Base-by-base conservation (phyloP, 1,140 invertebrate species). In the Drosophila nannoptera region DNA sequence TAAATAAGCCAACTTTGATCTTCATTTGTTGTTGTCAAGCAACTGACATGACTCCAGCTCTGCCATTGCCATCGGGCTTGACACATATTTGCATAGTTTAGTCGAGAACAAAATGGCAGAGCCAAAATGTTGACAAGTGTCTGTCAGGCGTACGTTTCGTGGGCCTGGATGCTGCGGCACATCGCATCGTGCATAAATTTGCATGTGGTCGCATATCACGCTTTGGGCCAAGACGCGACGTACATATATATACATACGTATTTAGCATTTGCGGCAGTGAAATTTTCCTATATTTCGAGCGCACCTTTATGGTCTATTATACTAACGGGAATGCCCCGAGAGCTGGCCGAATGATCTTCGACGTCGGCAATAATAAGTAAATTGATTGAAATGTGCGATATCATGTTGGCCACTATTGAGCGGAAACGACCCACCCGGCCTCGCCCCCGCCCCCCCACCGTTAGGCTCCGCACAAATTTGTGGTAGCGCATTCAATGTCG, bases 361-460 rank as follows among this genome's bases (percentile, higher is more conserved):
- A 52, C 38, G 53, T 58, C 64, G 63, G 75, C 73, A 83, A 84
- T 80, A 84, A 84, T 86, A 84, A 86, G 81, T 83, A 86, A 86
- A 83, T 83, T 86, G 81, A 86, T 86, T 86, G 81, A 86, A 84
- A 86, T 86, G 80, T 86, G 81, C 81, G 81, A 86, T 86, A 86
- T 86, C 81, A 86, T 81, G 77, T 73, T 70, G 74, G 60, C 77
- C 74, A 67, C 73, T 75, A 61, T 78, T 53, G 64, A 87, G 75
- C 81, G 82, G 80, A 84, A 86, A 81, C 75, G 71, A 62, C 62
- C 58, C 63, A 52, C 59, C 53, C n/a, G 46, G 36, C 8, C 48
- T 5, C 46, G 8, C 58, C 52, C 16, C 50, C 12, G 16, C 38
- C 29, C 40, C n/a, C 67, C 33, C 7, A 16, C 40, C 38, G 35